Percentiles rank a stretch among this genome's conserved stretches.
These are phyloP conservation scores for Dendrolimus punctatus DNA, from an alignment of 1,140 invertebrate species.

Conservation along the genomic window DNA sequence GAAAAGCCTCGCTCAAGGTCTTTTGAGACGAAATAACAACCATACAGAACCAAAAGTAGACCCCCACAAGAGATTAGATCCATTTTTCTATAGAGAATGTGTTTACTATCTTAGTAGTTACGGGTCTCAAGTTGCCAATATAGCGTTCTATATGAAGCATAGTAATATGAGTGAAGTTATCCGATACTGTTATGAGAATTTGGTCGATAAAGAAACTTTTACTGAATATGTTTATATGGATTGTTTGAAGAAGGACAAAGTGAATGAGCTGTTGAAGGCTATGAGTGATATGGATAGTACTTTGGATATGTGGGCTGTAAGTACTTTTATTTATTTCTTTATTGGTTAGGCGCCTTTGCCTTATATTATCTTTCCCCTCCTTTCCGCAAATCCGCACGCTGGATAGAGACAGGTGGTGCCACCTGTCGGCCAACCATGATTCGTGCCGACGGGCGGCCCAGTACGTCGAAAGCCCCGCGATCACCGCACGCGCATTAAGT, in stretches of 20 bases:
- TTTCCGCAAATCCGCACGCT: too few species aligned
- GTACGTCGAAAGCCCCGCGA: too few species aligned
- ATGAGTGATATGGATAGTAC: constrained; percentile 76
- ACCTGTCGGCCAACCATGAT: too few species aligned
- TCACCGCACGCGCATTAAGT: too few species aligned
- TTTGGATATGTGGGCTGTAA: constrained; percentile 77
- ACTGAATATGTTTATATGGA: constrained; percentile 79
- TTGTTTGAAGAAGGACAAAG: constrained; percentile 75
- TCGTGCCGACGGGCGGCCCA: too few species aligned
- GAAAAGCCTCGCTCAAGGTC: constrained; percentile 36
- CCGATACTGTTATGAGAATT: constrained; percentile 76
- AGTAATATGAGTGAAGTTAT: constrained; percentile 75
- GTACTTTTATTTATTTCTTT: constrained; percentile 18
- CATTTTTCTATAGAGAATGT: constrained; percentile 80
- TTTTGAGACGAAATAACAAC: constrained; percentile 45
- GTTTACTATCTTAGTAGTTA: constrained; percentile 82
- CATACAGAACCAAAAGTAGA: constrained; percentile 45
- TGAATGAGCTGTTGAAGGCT: constrained; percentile 73
- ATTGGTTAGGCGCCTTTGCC: too few species aligned
- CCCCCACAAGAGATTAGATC: constrained; percentile 57
- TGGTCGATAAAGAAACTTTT: constrained; percentile 78
- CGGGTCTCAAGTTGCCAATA: constrained; percentile 77
- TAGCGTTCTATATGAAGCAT: constrained; percentile 80
- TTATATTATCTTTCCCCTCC: too few species aligned
- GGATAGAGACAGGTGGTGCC: too few species aligned